These are phyloP conservation scores for Operophtera brumata DNA, from an alignment of 2,888 invertebrate species.

Conservation along the genomic window DNA sequence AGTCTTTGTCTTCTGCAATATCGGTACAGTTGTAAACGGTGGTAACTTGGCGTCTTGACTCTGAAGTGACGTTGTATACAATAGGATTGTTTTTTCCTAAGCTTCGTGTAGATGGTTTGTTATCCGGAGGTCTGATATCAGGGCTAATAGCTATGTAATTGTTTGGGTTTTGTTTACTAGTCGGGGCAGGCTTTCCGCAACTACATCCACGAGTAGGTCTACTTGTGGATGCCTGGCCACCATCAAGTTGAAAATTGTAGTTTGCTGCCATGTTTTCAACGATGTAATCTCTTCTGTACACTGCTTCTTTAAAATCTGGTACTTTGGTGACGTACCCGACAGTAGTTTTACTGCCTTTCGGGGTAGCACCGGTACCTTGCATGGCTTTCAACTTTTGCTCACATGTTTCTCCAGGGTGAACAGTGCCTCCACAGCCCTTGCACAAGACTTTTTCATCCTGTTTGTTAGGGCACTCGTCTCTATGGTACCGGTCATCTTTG, in stretches of 20 bases:
- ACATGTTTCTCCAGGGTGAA: slow-evolving; percentile 57
- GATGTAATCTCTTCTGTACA: slow-evolving; percentile 48
- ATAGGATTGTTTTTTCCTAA: slow-evolving; percentile 35
- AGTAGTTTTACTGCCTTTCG: slow-evolving; percentile 48
- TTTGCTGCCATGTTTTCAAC: slow-evolving; percentile 43
- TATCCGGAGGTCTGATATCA: slow-evolving; percentile 24
- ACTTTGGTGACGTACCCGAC: slow-evolving; percentile 51
- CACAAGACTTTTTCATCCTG: slow-evolving; percentile 39
- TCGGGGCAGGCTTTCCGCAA: slow-evolving; percentile 31
- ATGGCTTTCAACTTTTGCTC: slow-evolving; percentile 51
- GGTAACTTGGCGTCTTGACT: slow-evolving; percentile 35
- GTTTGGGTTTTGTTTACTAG: slow-evolving; percentile 21
- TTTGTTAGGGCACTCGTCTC: slow-evolving; percentile 56
- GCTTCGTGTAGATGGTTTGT: slow-evolving; percentile 32
- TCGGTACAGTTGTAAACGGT: slow-evolving; percentile 52
- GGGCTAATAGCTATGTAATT: slow-evolving; percentile 28
- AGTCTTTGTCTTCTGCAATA: slow-evolving; percentile 59
- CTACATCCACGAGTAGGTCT: slow-evolving; percentile 34
- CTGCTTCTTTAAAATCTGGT: slow-evolving; percentile 46
- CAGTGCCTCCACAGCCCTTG: slow-evolving; percentile 54
- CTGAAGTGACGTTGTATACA: slow-evolving; percentile 40
- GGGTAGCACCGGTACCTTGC: slow-evolving; percentile 53
- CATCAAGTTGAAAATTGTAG: slow-evolving; percentile 24
- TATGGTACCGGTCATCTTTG: slow-evolving; percentile 68
- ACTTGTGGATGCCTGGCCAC: slow-evolving; percentile 20